Evolutionary conservation across 2,888 invertebrate species (phyloP).

Genomic region (Drosophila falleni): DNA sequence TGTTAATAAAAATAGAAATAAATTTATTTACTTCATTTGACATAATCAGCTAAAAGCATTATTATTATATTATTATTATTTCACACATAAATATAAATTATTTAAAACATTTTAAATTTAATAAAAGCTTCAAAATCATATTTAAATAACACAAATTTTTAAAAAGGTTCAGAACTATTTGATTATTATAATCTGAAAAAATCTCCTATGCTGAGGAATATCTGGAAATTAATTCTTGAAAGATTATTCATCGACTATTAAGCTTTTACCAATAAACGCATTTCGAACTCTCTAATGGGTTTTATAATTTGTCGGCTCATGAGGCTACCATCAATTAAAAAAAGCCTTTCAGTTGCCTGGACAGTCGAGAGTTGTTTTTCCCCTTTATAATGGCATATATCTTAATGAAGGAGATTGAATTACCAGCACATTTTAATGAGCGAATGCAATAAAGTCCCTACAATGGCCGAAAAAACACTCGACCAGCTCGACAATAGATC

Average conservation of each 20-base stretch:
- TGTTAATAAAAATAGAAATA: no score
- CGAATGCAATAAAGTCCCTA: conserved; percentile 18
- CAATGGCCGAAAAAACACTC: conserved; percentile 42
- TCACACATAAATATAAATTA: no score
- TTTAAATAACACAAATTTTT: not conserved
- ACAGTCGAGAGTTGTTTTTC: not conserved
- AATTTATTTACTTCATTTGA: no score
- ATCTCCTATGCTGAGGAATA: no score
- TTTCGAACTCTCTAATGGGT: conserved; percentile 1
- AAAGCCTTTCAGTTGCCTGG: conserved; percentile 31
- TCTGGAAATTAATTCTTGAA: not conserved
- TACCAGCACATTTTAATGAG: conserved; percentile 66
- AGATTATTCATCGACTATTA: not conserved
- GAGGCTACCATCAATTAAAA: not conserved
- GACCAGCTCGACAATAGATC: conserved; percentile 68
- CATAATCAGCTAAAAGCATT: no score
- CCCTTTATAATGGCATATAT: conserved; percentile 15
- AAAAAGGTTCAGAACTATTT: not conserved
- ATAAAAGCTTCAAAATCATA: not conserved
- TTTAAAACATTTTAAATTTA: no score
- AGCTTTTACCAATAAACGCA: not conserved
- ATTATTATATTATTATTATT: no score
- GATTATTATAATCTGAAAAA: not conserved
- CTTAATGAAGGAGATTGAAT: conserved; percentile 50
- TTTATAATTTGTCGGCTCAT: not conserved